A percentile compares a stretch with the other conserved stretches of the same genome.
Conservation (phyloP, 2,797 vertebrate genomes). For the Helarctos malayanus region DNA sequence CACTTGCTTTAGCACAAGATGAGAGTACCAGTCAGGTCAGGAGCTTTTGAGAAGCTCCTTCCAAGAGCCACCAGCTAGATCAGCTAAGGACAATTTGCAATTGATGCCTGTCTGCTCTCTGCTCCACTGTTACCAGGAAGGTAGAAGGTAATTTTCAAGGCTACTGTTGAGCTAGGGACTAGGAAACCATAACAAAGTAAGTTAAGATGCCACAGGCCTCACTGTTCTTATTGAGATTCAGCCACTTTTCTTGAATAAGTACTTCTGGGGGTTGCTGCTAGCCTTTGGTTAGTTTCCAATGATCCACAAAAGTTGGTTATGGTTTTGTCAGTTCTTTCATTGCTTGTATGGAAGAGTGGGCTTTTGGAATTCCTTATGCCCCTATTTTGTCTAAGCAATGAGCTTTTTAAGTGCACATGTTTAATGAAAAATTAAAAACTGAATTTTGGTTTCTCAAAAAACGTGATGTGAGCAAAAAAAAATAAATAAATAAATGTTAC, state of each 20-base stretch:
- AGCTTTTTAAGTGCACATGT: not conserved
- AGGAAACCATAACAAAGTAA: not conserved
- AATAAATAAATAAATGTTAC: not conserved
- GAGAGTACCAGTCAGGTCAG: not conserved
- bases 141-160: not conserved
- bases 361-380: not conserved
- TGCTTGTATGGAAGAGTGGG: not conserved
- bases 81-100: not conserved
- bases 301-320: not conserved
- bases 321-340: not conserved
- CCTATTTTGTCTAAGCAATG: not conserved
- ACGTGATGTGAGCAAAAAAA: constrained; percentile 17
- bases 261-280: not conserved
- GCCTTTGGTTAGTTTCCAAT: constrained; percentile 32
- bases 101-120: not conserved
- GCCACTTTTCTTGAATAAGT: constrained; percentile 16
- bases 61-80: not conserved
- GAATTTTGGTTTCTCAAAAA: constrained; percentile 46
- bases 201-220: not conserved
- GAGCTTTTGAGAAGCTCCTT: not conserved
- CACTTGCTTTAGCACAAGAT: not conserved
- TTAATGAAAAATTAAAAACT: constrained; percentile 48
- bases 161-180: not conserved
- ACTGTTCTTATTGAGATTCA: not conserved
- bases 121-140: not conserved